Base-by-base conservation (phyloP, 2,113 vertebrate species). In the Dascyllus trimaculatus region DNA sequence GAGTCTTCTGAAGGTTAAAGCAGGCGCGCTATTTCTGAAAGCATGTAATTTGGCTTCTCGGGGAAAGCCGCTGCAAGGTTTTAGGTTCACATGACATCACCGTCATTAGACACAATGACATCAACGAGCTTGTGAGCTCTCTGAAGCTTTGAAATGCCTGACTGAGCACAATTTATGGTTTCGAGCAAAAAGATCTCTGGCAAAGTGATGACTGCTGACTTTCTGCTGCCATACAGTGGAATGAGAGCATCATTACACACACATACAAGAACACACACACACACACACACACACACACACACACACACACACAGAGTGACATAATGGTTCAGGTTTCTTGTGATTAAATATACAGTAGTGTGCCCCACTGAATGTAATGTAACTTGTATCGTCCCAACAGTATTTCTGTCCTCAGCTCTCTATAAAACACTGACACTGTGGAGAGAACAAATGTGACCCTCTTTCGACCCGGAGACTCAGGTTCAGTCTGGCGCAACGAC, bases 61-160 rank as follows among this genome's bases (percentile, higher is more conserved):
- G 69, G 74, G 62, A 89, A n/a, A 86, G 62, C 76, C 67, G 0
- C 63, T 80, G 45, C 46, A 21, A 71, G 78, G 81, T 75, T 83
- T 88, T 54, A 49, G 51, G 70, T 84, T 84, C 80, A 75, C 71
- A 87, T 93, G 89, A 92, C 92, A 92, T 95, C 90, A 93, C 79
- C 85, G 43, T 76, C 80, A 88, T 88, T 75, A 85, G 35, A 84
- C 59, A 82, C 32, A 62, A 85, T 92, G 85, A 92, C 89, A 92
- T 92, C 88, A 93, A 88, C 43, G 43, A 17, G 24, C 43, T 79
- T 87, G 56, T 64, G 54, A 9, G 8, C 71, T 69, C 29, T 52
- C 81, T 83, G 78, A 85, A 76, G 69, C 48, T 69, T 48, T 19
- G 53, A 83, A 87, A 89, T 25, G 86, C 83, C 71, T 81, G 83